A percentile compares a stretch with the other conserved stretches of the same genome.
phyloP scores from a whole-genome alignment of 2,113 vertebrate genomes.

The Pseudopodoces humilis region DNA sequence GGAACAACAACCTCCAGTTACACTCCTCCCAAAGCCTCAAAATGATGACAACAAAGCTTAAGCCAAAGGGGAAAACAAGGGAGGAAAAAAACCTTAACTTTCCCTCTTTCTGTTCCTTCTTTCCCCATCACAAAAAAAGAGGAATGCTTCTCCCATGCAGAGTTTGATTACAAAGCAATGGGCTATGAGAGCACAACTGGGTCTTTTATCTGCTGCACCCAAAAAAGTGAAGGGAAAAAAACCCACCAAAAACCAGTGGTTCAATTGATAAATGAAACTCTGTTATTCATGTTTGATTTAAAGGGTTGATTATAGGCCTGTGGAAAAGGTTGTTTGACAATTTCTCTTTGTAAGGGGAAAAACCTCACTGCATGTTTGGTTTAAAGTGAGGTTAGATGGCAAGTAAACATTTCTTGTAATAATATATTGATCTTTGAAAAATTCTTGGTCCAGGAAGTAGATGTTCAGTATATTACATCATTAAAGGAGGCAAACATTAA shows the following conservation, averaged over 20 bases:
- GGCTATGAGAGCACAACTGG: not conserved
- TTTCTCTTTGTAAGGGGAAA: constrained; percentile 48
- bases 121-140: not conserved
- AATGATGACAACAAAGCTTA: not conserved
- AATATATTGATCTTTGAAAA: constrained; percentile 52
- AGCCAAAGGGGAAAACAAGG: not conserved
- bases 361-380: constrained; percentile 13
- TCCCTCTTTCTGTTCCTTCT: not conserved
- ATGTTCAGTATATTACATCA: constrained; percentile 60
- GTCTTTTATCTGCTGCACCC: constrained; percentile 35
- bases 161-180: constrained; percentile 37
- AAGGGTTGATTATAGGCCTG: constrained; percentile 23
- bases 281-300: constrained; percentile 41
- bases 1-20: not conserved
- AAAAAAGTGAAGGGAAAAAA: not conserved
- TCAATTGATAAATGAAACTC: constrained; percentile 32
- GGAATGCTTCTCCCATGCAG: not conserved
- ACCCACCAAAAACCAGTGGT: not conserved
- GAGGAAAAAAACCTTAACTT: not conserved
- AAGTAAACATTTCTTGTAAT: constrained; percentile 70
- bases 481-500: constrained; percentile 36
- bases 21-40: not conserved
- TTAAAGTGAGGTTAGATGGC: constrained; percentile 64
- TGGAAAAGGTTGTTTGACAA: constrained; percentile 36
- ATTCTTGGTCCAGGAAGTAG: constrained; percentile 56